A percentile compares a stretch with the other conserved stretches of the same genome.
These are phyloP conservation scores for Varanus komodoensis DNA, from an alignment of 2,113 vertebrate genomes.

Conservation along the genomic window DNA sequence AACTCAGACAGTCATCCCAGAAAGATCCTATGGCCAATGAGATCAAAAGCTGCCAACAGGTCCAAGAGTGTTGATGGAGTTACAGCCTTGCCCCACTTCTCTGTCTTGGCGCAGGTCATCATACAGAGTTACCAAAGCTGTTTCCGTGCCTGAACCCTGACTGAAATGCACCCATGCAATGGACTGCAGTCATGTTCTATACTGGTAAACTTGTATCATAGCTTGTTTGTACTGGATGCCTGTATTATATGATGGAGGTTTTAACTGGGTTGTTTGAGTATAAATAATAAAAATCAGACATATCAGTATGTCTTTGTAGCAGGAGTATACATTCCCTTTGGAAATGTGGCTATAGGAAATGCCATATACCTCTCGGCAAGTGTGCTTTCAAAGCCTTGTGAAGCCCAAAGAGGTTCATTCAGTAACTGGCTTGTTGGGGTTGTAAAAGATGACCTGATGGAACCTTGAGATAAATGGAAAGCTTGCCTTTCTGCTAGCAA, in stretches of 20 bases:
- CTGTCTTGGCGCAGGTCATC: too few species aligned
- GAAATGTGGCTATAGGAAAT: background rate
- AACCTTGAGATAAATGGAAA: constrained; percentile 45
- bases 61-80: too few species aligned
- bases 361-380: background rate
- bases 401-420: background rate
- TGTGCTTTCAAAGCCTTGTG: too few species aligned
- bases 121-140: too few species aligned
- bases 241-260: background rate
- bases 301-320: background rate
- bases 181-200: background rate
- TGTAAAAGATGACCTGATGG: constrained; percentile 38
- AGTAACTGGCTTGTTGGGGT: constrained; percentile 27
- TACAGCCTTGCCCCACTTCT: too few species aligned
- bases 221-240: background rate
- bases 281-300: background rate
- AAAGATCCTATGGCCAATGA: too few species aligned
- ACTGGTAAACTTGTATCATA: background rate
- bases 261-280: background rate
- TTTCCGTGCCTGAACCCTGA: too few species aligned
- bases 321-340: background rate
- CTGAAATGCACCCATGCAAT: background rate
- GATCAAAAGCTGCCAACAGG: too few species aligned
- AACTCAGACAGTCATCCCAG: too few species aligned
- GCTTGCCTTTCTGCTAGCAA: constrained; percentile 50